Evolutionary conservation across 2,113 vertebrate species (phyloP).

Genomic region (Erinaceus europaeus): DNA sequence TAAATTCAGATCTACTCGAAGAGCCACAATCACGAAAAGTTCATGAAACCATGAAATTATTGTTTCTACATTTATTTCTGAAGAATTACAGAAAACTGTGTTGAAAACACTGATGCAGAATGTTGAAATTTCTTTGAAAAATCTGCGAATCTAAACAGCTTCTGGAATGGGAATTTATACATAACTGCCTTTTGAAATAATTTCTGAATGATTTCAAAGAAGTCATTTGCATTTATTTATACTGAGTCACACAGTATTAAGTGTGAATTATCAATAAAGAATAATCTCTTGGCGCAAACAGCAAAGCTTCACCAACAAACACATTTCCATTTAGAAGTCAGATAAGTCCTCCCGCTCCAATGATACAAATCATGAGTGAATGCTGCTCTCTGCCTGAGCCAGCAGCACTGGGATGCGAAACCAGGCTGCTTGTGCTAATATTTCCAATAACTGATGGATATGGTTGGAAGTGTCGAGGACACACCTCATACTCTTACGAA

Average conservation of each 20-base stretch:
- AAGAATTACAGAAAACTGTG: not conserved
- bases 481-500: not conserved
- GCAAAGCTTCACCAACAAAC: not conserved
- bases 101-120: not conserved
- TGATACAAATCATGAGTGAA: too few species aligned
- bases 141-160: not conserved
- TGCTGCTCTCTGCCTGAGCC: not conserved
- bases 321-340: not conserved
- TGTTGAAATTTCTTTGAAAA: not conserved
- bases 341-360: fast-evolving
- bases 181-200: not conserved
- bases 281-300: not conserved
- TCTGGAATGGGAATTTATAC: not conserved
- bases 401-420: not conserved
- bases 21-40: not conserved
- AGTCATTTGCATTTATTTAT: not conserved
- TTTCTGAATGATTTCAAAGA: conserved; percentile 26
- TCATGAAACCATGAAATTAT: not conserved
- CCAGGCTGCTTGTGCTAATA: not conserved
- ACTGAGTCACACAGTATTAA: not conserved
- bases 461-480: not conserved
- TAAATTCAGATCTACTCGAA: not conserved
- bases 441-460: not conserved
- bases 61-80: not conserved
- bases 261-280: not conserved